Evolutionary conservation across 1,140 invertebrate species (phyloP), one percentile per base, ranked within the genome.

Genomic region (Rhizoglyphus robini): DNA sequence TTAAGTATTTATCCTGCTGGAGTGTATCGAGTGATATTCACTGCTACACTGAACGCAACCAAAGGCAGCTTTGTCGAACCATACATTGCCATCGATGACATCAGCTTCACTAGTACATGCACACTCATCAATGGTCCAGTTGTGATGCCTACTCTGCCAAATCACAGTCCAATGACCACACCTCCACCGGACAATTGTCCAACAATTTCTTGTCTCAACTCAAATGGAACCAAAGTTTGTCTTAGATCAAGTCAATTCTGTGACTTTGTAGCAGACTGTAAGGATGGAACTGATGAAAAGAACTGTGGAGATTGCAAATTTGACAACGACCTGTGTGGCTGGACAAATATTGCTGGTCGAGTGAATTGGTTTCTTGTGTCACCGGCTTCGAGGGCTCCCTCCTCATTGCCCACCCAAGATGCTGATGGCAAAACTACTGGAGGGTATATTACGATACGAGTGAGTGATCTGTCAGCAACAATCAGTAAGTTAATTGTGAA

Each of bases 21-120:
- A 3, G 23, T 29, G 11, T 60, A 60, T 13, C 25, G 38, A 20
- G 13, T 60, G 29, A 15, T 32, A n/a, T 29, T 60, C 15, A 27
- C 13, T 20, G 27, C 29, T 11, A 11, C 15, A 60, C 3, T 60
- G 2, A 60, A 60, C 29, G 15, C 8, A 20, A 51, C 58, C 1
- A n/a, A 20, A n/a, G 38, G 29, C 25, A 20, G 23, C 15, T 38
- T 60, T 60, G 3, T 60, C 29, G 32, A 32, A 20, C 65, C 62
- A 41, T 67, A 69, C 31, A 63, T 69, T 41, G 68, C 68, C 5
- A 13, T 69, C 20, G 68, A 69, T 57, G 68, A 69, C 41, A 47
- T 69, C 20, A 68, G 60, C 25, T 69, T 69, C 31, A 11, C 36
- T 11, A 41, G 18, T 41, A 18, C 8, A 41, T 41, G 36, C 18